Percentiles rank a stretch among this genome's conserved stretches.
phyloP scores from a whole-genome alignment of 2,797 vertebrate species.

The Dicrostonyx torquatus region DNA sequence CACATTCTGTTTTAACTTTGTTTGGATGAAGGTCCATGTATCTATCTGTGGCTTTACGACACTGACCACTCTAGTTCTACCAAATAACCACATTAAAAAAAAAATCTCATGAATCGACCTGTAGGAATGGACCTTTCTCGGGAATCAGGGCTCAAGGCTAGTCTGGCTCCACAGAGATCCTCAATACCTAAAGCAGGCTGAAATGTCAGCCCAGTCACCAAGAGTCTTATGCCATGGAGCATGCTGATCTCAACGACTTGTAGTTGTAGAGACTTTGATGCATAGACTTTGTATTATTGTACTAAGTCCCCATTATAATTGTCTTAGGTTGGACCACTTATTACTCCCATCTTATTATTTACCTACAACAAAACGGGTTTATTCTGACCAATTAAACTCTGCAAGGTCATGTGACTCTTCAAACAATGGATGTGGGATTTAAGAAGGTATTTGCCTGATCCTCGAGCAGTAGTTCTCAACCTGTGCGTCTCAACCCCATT shows the following conservation, averaged over 20 bases:
- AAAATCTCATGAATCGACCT: not conserved
- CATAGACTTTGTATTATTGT: not conserved
- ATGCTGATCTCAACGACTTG: not conserved
- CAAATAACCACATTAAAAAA: not conserved
- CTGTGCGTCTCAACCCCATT: not conserved
- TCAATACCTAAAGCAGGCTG: not conserved
- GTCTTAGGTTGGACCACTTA: not conserved
- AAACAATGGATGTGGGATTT: not conserved
- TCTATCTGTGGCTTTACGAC: not conserved
- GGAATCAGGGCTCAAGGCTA: not conserved
- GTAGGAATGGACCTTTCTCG: not conserved
- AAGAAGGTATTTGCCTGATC: not conserved
- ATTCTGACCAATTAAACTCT: not conserved
- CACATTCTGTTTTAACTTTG: not conserved
- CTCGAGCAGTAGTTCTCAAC: not conserved
- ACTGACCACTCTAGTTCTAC: not conserved
- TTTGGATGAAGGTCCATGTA: not conserved
- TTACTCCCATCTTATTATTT: not conserved
- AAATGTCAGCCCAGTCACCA: not conserved
- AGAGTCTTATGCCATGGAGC: not conserved
- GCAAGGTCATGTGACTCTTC: not conserved
- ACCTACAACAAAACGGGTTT: not conserved
- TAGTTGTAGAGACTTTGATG: not conserved
- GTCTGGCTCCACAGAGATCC: not conserved
- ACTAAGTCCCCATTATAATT: not conserved